phyloP scores from a whole-genome alignment of 2,113 vertebrate genomes.

The Melierax canorus region DNA sequence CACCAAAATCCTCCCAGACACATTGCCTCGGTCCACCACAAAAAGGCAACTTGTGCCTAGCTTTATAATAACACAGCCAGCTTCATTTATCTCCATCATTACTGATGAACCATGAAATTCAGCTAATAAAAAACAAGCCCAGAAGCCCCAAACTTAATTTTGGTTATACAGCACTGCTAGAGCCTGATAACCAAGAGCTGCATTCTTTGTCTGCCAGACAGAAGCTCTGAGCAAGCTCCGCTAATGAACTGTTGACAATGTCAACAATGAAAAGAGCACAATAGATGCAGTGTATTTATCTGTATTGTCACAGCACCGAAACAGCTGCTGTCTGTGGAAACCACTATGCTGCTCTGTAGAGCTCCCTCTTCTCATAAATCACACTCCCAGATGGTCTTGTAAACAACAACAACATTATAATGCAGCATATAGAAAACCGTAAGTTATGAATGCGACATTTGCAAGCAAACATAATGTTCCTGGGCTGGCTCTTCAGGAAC shows the following conservation, averaged over 20 bases:
- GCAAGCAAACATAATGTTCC: neutral
- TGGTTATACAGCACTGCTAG: neutral
- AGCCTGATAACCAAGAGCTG: neutral
- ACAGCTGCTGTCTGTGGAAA: slow-evolving; percentile 58
- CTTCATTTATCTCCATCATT: neutral
- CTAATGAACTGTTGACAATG: slow-evolving; percentile 67
- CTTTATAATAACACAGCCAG: neutral
- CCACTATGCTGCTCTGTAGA: neutral
- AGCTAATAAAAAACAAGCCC: neutral
- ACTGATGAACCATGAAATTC: slow-evolving; percentile 5
- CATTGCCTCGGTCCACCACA: neutral
- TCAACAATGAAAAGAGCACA: slow-evolving; percentile 56
- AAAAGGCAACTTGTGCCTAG: neutral
- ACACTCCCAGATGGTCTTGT: slow-evolving; percentile 12
- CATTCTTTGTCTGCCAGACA: slow-evolving; percentile 8
- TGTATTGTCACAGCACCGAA: neutral
- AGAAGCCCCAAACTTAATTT: slow-evolving; percentile 36
- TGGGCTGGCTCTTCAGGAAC: neutral
- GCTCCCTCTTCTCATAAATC: slow-evolving; percentile 15
- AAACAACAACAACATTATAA: neutral
- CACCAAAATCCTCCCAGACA: neutral
- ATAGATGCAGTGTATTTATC: slow-evolving; percentile 52
- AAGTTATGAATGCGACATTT: fast-evolving
- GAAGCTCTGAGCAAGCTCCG: slow-evolving; percentile 32
- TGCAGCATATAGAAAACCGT: neutral